These are phyloP conservation scores for Mycteria americana DNA, from an alignment of 2,797 vertebrate species.

Conservation along the genomic window DNA sequence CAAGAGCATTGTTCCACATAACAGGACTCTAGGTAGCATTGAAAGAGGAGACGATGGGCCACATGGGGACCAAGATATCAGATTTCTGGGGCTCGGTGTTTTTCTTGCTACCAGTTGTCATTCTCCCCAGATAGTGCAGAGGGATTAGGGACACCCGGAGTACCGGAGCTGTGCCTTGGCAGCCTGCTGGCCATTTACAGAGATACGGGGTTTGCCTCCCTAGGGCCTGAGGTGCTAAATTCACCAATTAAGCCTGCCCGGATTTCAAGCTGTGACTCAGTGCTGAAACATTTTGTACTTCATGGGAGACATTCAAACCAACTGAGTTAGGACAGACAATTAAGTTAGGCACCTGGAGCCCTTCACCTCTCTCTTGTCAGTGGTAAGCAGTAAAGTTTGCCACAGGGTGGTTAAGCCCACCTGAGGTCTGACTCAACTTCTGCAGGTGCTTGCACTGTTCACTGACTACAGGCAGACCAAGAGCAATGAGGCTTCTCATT, in stretches of 20 bases:
- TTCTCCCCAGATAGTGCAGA: neutral
- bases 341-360: neutral
- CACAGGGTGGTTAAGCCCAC: neutral
- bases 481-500: neutral
- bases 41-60: neutral
- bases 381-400: neutral
- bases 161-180: neutral
- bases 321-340: neutral
- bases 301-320: neutral
- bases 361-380: neutral
- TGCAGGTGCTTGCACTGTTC: neutral
- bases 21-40: fast-evolving
- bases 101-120: neutral
- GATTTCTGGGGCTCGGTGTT: neutral
- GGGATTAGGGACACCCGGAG: neutral
- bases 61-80: neutral
- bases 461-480: neutral
- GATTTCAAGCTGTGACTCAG: neutral
- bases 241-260: neutral
- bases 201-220: neutral
- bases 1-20: neutral
- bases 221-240: neutral
- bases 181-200: neutral
- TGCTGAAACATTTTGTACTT: neutral
- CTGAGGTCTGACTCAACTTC: neutral